Base-by-base conservation (phyloP, 2,113 vertebrate genomes). In the Salvelinus sp. region DNA sequence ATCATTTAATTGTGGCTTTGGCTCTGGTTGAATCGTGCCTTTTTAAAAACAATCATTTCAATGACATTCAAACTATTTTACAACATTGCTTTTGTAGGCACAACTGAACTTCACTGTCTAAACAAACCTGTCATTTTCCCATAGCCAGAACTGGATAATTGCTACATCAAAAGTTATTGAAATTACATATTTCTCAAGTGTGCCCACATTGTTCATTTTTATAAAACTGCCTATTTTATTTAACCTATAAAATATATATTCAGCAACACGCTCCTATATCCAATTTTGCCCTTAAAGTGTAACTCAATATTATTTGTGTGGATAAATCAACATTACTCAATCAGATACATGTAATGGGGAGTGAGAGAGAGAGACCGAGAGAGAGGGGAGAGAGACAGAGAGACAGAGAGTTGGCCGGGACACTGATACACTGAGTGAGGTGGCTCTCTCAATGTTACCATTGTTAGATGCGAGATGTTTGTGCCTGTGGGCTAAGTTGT, bases 251-350 rank as follows among this genome's bases (percentile, higher is more conserved):
- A 79, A 83, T 89, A 83, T 74, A 50, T 75, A 77, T 80, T 81
- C 44, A 28, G 44, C 70, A 23, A 22, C 58, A 22, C 62, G 54
- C 68, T 6, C 66, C 13, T 60, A 73, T 62, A 86, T 90, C 76
- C 74, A 73, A 80, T 82, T 85, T 65, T 84, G 72, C 83, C 77
- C 79, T 76, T 16, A 76, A 85, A 86, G 83, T 47, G 33, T 16
- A 77, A 54, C 72, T 16, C 0, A 23, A 72, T 78, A 58, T 87
- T 82, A 88, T 89, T 87, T 77, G 44, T 76, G 78, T 80, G 13
- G 9, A 85, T 91, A 85, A 90, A 90, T 90, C 83, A 82, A 68
- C 57, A 16, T 79, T 84, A 81, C 79, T 86, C 82, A 79, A 68
- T 87, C 87, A 82, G 84, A 83, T 38, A 74, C 72, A 67, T 83